These are phyloP conservation scores for Nyctibius bracteatus DNA, from an alignment of 2,113 vertebrate species.

Conservation along the genomic window DNA sequence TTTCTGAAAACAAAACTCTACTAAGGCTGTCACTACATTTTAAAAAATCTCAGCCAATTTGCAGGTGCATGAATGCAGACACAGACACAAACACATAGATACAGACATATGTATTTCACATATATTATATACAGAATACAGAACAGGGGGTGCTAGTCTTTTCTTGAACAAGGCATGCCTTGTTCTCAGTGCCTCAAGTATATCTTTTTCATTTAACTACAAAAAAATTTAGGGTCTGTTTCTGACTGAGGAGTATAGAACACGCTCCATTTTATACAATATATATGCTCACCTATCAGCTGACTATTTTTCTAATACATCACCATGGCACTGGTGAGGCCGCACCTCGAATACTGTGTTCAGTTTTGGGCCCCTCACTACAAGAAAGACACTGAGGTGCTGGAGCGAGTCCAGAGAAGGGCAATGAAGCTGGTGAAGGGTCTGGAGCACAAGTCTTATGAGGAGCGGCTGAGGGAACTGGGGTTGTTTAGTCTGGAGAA, in stretches of 20 bases:
- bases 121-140: neutral
- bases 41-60: constrained; percentile 10
- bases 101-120: neutral
- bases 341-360: no score
- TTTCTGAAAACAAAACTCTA: neutral
- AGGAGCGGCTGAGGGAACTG: no score
- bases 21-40: neutral
- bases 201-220: neutral
- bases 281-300: neutral
- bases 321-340: no score
- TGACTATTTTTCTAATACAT: neutral
- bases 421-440: no score
- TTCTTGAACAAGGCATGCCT: neutral
- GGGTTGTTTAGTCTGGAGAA: no score
- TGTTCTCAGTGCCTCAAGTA: neutral
- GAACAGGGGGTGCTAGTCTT: constrained; percentile 28
- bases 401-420: no score
- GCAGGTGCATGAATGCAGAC: neutral
- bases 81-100: constrained; percentile 18
- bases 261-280: neutral
- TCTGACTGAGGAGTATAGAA: neutral
- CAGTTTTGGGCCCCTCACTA: no score
- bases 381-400: no score
- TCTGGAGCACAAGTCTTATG: no score
- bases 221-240: neutral